phyloP scores from a whole-genome alignment of 2,113 vertebrate species.

The Rhagologus leucostigma region DNA sequence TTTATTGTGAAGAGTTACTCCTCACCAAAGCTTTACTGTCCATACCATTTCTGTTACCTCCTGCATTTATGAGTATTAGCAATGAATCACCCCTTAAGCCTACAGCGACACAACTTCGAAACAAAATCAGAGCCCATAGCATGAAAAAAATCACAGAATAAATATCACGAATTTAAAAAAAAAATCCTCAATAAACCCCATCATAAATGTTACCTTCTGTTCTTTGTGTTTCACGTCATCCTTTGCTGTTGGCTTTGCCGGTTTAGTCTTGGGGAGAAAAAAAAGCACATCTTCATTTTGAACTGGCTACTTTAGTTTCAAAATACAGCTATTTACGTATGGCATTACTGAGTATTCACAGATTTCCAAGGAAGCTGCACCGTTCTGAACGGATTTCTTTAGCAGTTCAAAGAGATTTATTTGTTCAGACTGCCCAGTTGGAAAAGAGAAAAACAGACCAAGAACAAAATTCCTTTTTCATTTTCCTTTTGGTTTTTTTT shows the following conservation, averaged over 20 bases:
- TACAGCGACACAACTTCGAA: not conserved
- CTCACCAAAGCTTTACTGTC: not conserved
- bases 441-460: not conserved
- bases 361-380: not conserved
- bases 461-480: not conserved
- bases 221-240: not conserved
- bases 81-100: not conserved
- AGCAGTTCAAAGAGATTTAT: not conserved
- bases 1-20: not conserved
- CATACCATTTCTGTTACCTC: not conserved
- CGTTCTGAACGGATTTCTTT: fast-evolving
- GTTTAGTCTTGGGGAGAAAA: constrained; percentile 57
- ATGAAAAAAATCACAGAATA: not conserved
- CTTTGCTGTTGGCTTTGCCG: constrained; percentile 34
- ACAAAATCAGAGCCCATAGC: not conserved
- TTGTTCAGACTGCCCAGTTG: not conserved
- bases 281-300: not conserved
- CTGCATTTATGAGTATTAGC: not conserved
- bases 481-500: too few species aligned
- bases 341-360: not conserved
- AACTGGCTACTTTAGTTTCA: not conserved
- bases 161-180: not conserved
- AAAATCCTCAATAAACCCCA: not conserved
- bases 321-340: not conserved
- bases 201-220: constrained; percentile 54